Percentiles rank a stretch among this genome's conserved stretches.
These are phyloP conservation scores for Zaprionus ghesquierei DNA, from an alignment of 1,140 invertebrate species.

Conservation along the genomic window DNA sequence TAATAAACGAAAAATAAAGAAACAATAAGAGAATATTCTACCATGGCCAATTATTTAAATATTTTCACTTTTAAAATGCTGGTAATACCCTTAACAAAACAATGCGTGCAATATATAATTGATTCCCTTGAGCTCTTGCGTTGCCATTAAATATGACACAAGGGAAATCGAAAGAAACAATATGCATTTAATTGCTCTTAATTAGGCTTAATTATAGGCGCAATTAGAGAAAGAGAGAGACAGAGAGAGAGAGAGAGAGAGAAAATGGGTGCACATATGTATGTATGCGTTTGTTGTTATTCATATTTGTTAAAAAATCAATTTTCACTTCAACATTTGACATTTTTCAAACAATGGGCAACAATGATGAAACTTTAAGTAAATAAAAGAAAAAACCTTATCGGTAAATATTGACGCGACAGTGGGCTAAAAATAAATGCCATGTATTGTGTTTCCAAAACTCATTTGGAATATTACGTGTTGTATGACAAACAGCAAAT, in stretches of 20 bases:
- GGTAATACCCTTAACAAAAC: background rate
- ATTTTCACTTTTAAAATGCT: background rate
- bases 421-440: conserved; percentile 26
- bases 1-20: conserved; percentile 31
- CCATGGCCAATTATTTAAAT: background rate
- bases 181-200: conserved; percentile 48
- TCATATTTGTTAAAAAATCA: background rate
- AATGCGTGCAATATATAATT: background rate
- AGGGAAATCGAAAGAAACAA: conserved; percentile 15
- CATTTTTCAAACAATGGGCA: background rate
- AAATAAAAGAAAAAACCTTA: conserved; percentile 17
- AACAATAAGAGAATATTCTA: background rate
- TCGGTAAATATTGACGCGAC: conserved; percentile 30
- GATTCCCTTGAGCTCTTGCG: conserved; percentile 3
- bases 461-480: conserved; percentile 39
- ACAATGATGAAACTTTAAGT: background rate
- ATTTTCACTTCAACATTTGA: conserved; percentile 1
- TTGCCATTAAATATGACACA: background rate
- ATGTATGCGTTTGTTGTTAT: background rate
- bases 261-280: background rate
- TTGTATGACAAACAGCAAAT: background rate
- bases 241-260: background rate
- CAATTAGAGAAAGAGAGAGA: background rate
- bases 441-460: conserved; percentile 30
- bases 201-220: conserved; percentile 44